Conservation (phyloP, 2,888 invertebrate genomes). For the Sarcophaga rosellei region DNA sequence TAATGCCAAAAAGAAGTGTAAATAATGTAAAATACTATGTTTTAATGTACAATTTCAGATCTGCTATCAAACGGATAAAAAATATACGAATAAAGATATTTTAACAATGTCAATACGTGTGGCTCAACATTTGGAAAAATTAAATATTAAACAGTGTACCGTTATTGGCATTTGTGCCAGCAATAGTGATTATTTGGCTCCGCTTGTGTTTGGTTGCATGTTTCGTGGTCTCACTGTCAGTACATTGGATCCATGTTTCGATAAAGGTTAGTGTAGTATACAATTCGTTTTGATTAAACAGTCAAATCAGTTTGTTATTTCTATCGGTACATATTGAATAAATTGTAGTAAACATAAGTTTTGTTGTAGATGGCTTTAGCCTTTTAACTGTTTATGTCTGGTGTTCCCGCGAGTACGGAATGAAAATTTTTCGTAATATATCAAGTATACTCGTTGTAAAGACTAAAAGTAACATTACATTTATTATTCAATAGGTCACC, state of each 20-base stretch:
- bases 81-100: constrained; percentile 44
- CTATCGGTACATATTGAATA: too few species aligned
- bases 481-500: too few species aligned
- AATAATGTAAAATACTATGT: background rate
- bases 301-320: too few species aligned
- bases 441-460: too few species aligned
- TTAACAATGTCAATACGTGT: constrained; percentile 31
- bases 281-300: too few species aligned
- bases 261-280: constrained; percentile 41
- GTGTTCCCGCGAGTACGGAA: too few species aligned
- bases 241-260: constrained; percentile 61
- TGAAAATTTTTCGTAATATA: too few species aligned
- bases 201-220: constrained; percentile 65
- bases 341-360: too few species aligned
- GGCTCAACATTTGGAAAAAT: constrained; percentile 48
- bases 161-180: constrained; percentile 65
- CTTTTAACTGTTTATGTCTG: too few species aligned
- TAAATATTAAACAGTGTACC: constrained; percentile 57
- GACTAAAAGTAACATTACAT: too few species aligned
- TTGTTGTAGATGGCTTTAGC: too few species aligned
- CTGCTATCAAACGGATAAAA: constrained; percentile 31
- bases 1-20: background rate
- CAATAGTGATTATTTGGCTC: constrained; percentile 68
- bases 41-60: constrained; percentile 21
- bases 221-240: constrained; percentile 63